These are phyloP conservation scores for Hypotaenidia philippensis DNA, from an alignment of 2,797 vertebrate species.

Conservation along the genomic window DNA sequence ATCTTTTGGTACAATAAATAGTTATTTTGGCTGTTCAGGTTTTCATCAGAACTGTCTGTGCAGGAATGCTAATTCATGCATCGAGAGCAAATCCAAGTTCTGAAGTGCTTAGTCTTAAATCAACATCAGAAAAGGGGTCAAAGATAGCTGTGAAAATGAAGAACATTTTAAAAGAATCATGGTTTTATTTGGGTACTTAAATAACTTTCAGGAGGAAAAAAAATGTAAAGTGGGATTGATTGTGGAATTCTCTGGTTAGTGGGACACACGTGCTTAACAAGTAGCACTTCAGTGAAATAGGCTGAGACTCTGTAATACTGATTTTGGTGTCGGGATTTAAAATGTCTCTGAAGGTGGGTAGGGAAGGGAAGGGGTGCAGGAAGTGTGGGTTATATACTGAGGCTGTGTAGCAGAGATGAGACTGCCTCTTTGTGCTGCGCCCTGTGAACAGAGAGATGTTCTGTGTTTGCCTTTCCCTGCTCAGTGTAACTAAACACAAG, in stretches of 20 bases:
- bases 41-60: background rate
- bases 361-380: background rate
- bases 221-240: background rate
- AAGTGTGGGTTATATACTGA: background rate
- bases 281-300: background rate
- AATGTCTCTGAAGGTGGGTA: background rate
- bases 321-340: background rate
- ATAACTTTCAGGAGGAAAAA: background rate
- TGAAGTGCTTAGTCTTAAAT: background rate
- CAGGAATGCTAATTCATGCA: background rate
- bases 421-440: background rate
- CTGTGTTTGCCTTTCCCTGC: background rate
- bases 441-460: background rate
- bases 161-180: background rate
- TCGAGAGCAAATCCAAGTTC: background rate
- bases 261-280: background rate
- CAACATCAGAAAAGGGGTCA: background rate
- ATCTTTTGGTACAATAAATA: background rate
- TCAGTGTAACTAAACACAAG: rapidly evolving
- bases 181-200: background rate
- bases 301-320: background rate
- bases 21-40: background rate
- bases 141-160: background rate
- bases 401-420: background rate
- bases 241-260: background rate